Evolutionary conservation across 2,888 invertebrate genomes (phyloP), one percentile per base, ranked within the genome.

Genomic region (Graphium colonna): DNA sequence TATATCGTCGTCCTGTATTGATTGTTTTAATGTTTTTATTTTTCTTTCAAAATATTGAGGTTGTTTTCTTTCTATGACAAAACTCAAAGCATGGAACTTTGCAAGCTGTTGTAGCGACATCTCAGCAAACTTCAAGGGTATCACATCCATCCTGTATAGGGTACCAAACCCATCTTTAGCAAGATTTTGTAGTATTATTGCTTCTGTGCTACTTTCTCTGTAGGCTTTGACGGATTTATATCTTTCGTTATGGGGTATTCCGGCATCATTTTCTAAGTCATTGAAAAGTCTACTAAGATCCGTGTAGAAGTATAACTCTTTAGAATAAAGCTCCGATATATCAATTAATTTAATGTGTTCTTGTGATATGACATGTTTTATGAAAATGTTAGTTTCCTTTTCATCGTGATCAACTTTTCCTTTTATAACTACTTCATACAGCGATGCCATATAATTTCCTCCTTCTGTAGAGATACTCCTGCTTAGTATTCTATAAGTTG

Each of bases 171-270:
- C 74, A 43, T 67, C 68, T 67, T 39, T 67, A 1, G 61, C 42
- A 8, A 79, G 42, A 57, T 82, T 75, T 56, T 80, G 77, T 28
- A 81, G 60, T 36, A 80, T 68, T 1, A 81, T 71, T 2, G 69
- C 65, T 50, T 75, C 63, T 4, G 57, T 46, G 45, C 64, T 66
- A 8, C 65, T 65, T 56, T 71, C 71, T 5, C 64, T 56, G 28
- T 66, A 80, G 47, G 59, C 60, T 53, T 75, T n/a, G n/a, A n/a
- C n/a, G n/a, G n/a, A n/a, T n/a, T n/a, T n/a, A n/a, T n/a, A n/a
- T n/a, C n/a, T n/a, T 71, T 78, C 68, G 8, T 61, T 48, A 7
- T 15, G 0, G 2, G 76, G 73, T 8, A 82, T 53, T 1, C 65
- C 60, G 0, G 61, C 68, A 48, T 68, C 63, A 2, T 68, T 58